A percentile compares a stretch with the other conserved stretches of the same genome.
These are phyloP conservation scores for Lanius ludovicianus DNA, from an alignment of 2,113 vertebrate genomes.

Conservation along the genomic window DNA sequence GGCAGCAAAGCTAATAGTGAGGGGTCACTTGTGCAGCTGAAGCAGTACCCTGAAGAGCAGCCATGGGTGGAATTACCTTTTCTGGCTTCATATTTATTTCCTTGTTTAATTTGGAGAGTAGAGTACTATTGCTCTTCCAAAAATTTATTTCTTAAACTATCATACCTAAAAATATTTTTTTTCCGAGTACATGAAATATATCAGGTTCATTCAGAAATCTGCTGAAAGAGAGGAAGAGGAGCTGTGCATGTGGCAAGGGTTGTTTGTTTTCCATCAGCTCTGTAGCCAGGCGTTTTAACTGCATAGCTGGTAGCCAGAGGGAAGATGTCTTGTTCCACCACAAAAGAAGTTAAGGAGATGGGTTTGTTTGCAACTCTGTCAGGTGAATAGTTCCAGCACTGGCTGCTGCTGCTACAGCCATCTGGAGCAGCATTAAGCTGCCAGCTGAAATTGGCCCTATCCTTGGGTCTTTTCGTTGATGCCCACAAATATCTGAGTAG, in stretches of 20 bases:
- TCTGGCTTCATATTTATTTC: background rate
- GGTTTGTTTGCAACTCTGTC: background rate
- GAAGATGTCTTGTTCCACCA: background rate
- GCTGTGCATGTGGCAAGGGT: background rate
- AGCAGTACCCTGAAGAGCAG: background rate
- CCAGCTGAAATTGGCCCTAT: background rate
- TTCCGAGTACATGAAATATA: accelerated
- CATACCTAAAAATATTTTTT: background rate
- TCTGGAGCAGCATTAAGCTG: background rate
- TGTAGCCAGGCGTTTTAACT: background rate
- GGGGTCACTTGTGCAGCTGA: background rate
- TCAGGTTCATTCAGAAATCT: background rate
- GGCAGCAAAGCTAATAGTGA: background rate
- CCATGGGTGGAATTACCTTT: background rate
- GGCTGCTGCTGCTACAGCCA: background rate
- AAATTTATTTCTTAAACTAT: background rate
- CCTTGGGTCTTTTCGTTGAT: background rate
- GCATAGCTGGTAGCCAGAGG: background rate
- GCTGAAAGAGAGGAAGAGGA: background rate
- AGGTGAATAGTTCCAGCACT: background rate
- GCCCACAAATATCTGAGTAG: background rate
- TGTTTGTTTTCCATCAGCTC: background rate
- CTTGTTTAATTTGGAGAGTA: background rate
- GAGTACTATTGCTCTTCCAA: background rate
- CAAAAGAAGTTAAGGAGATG: accelerated